A percentile compares a stretch with the other conserved stretches of the same genome.
These are phyloP conservation scores for Odontocolon sp. DNA, from an alignment of 2,888 invertebrate species.

Conservation along the genomic window DNA sequence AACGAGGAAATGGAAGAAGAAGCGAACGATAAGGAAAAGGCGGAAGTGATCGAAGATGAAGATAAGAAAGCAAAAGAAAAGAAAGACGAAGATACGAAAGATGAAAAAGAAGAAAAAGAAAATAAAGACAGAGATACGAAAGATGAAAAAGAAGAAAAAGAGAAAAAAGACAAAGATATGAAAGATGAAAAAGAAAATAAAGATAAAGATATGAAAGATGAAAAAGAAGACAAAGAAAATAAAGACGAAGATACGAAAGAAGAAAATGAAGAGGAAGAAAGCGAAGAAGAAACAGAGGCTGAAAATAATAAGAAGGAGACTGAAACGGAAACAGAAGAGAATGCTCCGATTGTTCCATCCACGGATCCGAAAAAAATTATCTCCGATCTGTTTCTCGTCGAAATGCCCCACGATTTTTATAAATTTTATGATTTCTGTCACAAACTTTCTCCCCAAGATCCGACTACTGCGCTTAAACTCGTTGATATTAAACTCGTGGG, in stretches of 20 bases:
- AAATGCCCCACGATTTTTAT: slow-evolving; percentile 96
- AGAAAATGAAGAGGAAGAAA: slow-evolving; percentile 23
- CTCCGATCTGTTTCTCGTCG: slow-evolving; percentile 88
- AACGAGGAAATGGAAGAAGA: slow-evolving; percentile 6
- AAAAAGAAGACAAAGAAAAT: too few relatives aligned
- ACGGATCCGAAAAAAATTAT: slow-evolving; percentile 83
- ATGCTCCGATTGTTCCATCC: slow-evolving; percentile 64
- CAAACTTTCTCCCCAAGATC: slow-evolving; percentile 82
- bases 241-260: not conserved
- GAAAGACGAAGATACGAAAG: slow-evolving; percentile 16
- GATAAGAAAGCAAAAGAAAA: slow-evolving; percentile 16
- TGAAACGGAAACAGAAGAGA: not conserved
- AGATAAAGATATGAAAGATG: too few relatives aligned
- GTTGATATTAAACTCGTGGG: slow-evolving; percentile 90
- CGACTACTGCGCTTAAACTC: slow-evolving; percentile 85
- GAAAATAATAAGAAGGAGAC: too few relatives aligned
- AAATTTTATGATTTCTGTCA: slow-evolving; percentile 90
- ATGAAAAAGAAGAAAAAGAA: slow-evolving; percentile 8
- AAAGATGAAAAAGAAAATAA: slow-evolving; percentile 24
- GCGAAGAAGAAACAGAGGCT: not conserved
- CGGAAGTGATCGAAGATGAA: slow-evolving; percentile 31
- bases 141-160: slow-evolving; percentile 26
- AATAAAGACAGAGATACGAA: not conserved
- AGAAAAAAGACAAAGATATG: slow-evolving; percentile 22
- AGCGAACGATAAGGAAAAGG: not conserved